Percentiles rank a stretch among this genome's conserved stretches.
Conservation (phyloP, 35 echinoderm and acorn worm genomes). For the Chiridota heheva region DNA sequence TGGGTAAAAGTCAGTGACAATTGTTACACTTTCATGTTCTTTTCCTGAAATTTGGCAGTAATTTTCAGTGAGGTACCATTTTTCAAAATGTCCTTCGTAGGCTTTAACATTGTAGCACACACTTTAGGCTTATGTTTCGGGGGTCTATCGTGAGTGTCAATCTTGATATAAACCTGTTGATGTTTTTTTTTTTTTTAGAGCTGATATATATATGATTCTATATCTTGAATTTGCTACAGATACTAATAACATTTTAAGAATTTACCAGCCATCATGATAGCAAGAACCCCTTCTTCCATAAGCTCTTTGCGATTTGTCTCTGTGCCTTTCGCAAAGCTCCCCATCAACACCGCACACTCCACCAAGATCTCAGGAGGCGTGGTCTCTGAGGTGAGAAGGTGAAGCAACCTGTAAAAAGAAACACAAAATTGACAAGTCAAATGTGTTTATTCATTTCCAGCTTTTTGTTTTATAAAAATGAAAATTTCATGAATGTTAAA, state of each 20-base stretch:
- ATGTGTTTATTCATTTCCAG: background rate
- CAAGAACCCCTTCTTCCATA: conserved; percentile 76
- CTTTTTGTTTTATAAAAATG: background rate
- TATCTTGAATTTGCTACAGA: background rate
- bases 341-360: conserved; percentile 84
- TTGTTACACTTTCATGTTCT: too few relatives aligned
- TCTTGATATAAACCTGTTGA: background rate
- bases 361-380: conserved; percentile 71
- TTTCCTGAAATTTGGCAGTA: too few relatives aligned
- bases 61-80: too few relatives aligned
- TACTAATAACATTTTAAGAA: background rate
- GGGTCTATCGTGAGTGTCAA: too few relatives aligned
- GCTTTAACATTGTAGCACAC: too few relatives aligned
- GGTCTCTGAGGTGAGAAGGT: conserved; percentile 61
- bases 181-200: background rate
- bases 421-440: background rate
- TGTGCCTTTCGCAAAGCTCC: conserved; percentile 88
- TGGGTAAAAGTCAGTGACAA: too few relatives aligned
- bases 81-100: too few relatives aligned
- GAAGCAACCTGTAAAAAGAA: conserved; percentile 60
- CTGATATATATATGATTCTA: background rate
- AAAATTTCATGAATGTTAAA: background rate
- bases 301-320: conserved; percentile 74
- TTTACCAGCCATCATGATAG: conserved; percentile 87
- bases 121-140: too few relatives aligned